Evolutionary conservation across 2,888 invertebrate genomes (phyloP).

Genomic region (Ceramica pisi): DNA sequence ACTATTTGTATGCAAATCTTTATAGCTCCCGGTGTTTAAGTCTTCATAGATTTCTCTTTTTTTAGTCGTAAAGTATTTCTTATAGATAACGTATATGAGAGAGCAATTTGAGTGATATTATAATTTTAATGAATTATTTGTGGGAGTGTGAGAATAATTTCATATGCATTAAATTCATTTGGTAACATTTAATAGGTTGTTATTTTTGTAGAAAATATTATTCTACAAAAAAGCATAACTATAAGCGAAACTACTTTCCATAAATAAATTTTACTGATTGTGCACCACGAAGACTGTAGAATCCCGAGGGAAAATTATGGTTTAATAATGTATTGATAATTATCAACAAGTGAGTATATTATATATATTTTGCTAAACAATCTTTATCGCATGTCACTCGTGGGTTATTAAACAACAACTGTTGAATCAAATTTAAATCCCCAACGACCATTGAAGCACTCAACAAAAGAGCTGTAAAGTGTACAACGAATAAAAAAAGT

Average conservation of each 20-base stretch:
- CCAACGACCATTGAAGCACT: slow-evolving; percentile 13
- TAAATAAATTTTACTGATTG: too few relatives aligned
- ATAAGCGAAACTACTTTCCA: too few relatives aligned
- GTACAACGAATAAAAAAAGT: slow-evolving; percentile 35
- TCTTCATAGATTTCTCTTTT: slow-evolving; percentile 60
- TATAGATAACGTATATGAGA: slow-evolving; percentile 41
- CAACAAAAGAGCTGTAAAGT: slow-evolving; percentile 47
- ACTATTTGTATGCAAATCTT: slow-evolving; percentile 84
- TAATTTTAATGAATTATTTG: slow-evolving; percentile 22
- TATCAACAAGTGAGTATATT: too few relatives aligned
- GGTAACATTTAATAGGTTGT: neutral
- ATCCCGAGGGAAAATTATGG: too few relatives aligned
- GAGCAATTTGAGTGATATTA: slow-evolving; percentile 32
- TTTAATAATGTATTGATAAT: too few relatives aligned
- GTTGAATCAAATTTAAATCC: slow-evolving; percentile 6
- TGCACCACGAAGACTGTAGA: too few relatives aligned
- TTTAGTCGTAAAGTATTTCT: slow-evolving; percentile 46
- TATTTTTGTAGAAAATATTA: neutral
- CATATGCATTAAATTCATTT: neutral
- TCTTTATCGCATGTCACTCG: neutral
- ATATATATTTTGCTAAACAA: too few relatives aligned
- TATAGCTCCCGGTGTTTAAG: slow-evolving; percentile 74
- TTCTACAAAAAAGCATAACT: too few relatives aligned
- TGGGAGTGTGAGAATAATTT: neutral
- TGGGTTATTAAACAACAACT: slow-evolving; percentile 9